phyloP scores from a whole-genome alignment of 2,888 invertebrate species.

The Dimorphilus gyrociliatus region DNA sequence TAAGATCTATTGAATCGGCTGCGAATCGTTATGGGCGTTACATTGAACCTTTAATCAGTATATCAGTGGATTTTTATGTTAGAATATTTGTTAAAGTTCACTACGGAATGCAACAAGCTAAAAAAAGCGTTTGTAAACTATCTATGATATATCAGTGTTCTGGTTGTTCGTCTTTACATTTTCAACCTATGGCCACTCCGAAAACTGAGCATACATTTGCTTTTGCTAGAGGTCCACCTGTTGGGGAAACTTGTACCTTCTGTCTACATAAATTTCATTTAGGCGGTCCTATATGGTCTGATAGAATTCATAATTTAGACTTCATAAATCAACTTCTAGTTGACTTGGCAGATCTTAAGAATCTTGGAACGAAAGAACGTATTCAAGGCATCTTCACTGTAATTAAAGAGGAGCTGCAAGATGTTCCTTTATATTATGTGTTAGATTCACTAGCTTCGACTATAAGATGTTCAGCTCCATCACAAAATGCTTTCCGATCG shows the following conservation, averaged over 20 bases:
- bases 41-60: conserved; percentile 69
- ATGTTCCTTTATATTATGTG: conserved; percentile 71
- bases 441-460: conserved; percentile 58
- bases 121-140: conserved; percentile 56
- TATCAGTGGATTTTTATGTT: conserved; percentile 91
- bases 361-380: too few species aligned
- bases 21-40: conserved; percentile 83
- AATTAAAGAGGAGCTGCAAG: conserved; percentile 55
- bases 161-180: conserved; percentile 63
- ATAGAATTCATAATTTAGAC: conserved; percentile 57
- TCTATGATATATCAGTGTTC: conserved; percentile 74
- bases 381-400: conserved; percentile 66
- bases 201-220: conserved; percentile 40
- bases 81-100: conserved; percentile 73
- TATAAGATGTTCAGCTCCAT: conserved; percentile 43
- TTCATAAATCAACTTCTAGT: conserved; percentile 57
- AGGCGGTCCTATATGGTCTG: conserved; percentile 84
- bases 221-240: conserved; percentile 53
- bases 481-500: conserved; percentile 46
- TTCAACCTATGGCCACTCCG: conserved; percentile 56
- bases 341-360: conserved; percentile 20
- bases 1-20: conserved; percentile 73
- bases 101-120: conserved; percentile 64
- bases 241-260: conserved; percentile 51
- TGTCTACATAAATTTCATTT: conserved; percentile 42